phyloP scores from a whole-genome alignment of 2,888 invertebrate species.

The Macrophya alboannulata region DNA sequence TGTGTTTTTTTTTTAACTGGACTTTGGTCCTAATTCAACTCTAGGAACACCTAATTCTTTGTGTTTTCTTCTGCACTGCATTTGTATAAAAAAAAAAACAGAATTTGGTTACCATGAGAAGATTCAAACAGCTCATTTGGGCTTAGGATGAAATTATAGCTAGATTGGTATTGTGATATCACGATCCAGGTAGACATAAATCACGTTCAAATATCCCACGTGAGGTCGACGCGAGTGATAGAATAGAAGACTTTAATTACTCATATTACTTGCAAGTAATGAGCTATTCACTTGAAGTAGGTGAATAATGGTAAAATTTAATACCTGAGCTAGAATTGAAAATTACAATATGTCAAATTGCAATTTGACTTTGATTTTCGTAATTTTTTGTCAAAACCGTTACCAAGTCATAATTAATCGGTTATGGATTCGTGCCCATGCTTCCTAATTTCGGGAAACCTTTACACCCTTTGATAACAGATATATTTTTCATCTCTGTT shows the following conservation, averaged over 20 bases:
- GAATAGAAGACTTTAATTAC: slow-evolving; percentile 1
- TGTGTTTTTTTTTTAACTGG: too few species aligned
- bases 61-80: background rate
- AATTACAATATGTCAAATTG: background rate
- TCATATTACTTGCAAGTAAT: background rate
- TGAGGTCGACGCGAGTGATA: background rate
- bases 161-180: background rate
- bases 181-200: slow-evolving; percentile 1
- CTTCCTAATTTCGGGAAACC: background rate
- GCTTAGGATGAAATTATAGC: background rate
- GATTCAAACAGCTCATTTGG: background rate
- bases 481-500: background rate
- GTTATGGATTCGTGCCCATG: background rate
- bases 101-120: background rate
- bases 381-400: background rate
- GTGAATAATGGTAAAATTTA: background rate
- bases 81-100: background rate
- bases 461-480: background rate
- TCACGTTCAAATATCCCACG: background rate
- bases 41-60: background rate
- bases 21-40: too few species aligned
- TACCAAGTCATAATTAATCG: background rate
- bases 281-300: background rate
- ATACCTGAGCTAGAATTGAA: background rate
- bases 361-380: background rate